Conservation (phyloP, 2,797 vertebrate species). For the Octomys mimax region DNA sequence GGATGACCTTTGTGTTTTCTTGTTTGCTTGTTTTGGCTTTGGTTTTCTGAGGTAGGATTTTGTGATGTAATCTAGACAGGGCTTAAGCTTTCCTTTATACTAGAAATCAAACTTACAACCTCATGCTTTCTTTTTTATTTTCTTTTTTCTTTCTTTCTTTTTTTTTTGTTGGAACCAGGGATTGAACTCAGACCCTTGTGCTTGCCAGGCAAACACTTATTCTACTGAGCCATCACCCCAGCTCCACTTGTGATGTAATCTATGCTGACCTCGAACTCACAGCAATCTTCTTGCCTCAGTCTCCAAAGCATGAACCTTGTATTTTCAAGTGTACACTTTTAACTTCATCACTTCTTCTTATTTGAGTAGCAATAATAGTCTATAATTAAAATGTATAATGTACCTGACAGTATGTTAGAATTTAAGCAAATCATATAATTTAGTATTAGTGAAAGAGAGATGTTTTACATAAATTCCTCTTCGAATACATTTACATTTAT, state of each 20-base stretch:
- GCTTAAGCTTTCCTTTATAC: too few species aligned
- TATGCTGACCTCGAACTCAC: background rate
- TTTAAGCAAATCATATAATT: slow-evolving; percentile 38
- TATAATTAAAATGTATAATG: background rate
- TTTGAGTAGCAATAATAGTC: background rate
- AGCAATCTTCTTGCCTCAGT: background rate
- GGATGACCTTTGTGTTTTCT: background rate
- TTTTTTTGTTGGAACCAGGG: too few species aligned
- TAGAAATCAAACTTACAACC: too few species aligned
- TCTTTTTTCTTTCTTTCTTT: too few species aligned
- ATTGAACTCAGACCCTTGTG: too few species aligned
- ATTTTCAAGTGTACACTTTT: background rate
- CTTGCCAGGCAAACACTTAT: too few species aligned
- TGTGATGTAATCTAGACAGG: background rate
- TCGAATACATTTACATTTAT: slow-evolving; percentile 40
- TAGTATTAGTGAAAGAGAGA: slow-evolving; percentile 20
- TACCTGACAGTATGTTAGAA: background rate
- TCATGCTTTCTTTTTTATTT: too few species aligned
- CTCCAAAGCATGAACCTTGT: background rate
- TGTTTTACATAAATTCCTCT: background rate
- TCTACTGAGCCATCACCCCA: too few species aligned
- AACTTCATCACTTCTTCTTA: background rate
- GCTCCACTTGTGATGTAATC: background rate
- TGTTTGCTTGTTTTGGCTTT: background rate
- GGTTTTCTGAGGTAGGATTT: background rate